Evolutionary conservation across 2,113 vertebrate species (phyloP).

Genomic region (Zeus faber): DNA sequence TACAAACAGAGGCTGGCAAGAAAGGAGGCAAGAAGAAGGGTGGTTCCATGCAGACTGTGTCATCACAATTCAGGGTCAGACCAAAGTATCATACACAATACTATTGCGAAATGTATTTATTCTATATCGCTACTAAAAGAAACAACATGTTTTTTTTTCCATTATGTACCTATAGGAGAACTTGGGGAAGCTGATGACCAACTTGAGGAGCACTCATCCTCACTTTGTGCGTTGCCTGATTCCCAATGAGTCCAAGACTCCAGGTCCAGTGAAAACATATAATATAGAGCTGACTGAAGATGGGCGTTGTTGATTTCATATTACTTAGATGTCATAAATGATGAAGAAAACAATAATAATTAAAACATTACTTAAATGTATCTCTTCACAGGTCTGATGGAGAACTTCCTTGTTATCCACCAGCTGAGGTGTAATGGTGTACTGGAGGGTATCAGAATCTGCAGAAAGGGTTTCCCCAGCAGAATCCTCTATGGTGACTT

Average conservation of each 20-base stretch:
- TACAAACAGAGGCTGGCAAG: not conserved
- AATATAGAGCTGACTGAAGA: no score
- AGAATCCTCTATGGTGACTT: constrained; percentile 1
- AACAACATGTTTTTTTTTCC: no score
- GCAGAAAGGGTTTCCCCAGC: constrained; percentile 1
- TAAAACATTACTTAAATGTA: no score
- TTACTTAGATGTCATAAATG: no score
- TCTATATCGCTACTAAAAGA: no score
- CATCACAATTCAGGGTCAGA: not conserved
- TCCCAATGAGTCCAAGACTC: constrained; percentile 1
- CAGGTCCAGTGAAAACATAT: no score
- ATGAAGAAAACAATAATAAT: no score
- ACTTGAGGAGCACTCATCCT: not conserved
- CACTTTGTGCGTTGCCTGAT: constrained; percentile 2
- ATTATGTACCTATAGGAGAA: not conserved
- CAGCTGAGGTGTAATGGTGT: constrained; percentile 5
- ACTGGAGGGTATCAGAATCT: not conserved
- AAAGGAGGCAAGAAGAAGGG: not conserved
- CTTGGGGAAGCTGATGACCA: not conserved
- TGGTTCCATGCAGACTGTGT: constrained; percentile 1
- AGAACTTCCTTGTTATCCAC: constrained; percentile 4
- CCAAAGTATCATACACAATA: no score
- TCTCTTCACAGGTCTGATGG: not conserved
- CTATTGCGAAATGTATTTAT: no score
- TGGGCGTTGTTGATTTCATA: no score